Conservation (phyloP, 2,888 invertebrate genomes). For the Protophormia terraenovae region DNA sequence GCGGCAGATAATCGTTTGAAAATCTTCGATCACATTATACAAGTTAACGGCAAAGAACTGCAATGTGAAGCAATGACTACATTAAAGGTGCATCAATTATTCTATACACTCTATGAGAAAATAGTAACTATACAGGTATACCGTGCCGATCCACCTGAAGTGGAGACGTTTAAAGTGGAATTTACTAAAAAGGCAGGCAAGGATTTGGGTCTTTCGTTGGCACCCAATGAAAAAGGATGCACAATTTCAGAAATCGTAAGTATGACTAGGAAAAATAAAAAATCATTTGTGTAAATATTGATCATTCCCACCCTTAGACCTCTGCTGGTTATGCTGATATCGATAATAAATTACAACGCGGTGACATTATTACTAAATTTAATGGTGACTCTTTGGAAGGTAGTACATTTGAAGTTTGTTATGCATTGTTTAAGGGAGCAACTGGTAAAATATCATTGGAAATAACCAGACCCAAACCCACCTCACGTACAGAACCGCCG, state of each 20-base stretch:
- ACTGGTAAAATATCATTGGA: conserved; percentile 91
- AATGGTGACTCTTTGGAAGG: conserved; percentile 92
- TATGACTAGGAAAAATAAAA: no score
- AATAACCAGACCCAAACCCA: conserved; percentile 91
- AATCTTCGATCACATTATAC: conserved; percentile 96
- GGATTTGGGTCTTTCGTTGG: conserved; percentile 92
- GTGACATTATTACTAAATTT: conserved; percentile 94
- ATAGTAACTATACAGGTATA: conserved; percentile 92
- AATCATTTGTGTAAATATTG: no score
- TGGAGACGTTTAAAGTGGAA: conserved; percentile 90
- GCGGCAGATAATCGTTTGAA: conserved; percentile 94
- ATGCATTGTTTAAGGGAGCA: conserved; percentile 93
- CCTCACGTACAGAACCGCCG: conserved; percentile 77
- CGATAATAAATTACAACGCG: conserved; percentile 94
- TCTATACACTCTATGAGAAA: conserved; percentile 91
- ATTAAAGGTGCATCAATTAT: conserved; percentile 90
- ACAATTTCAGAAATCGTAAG: conserved; percentile 96
- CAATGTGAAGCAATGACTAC: conserved; percentile 91
- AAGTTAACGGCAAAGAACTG: conserved; percentile 89
- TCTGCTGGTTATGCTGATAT: conserved; percentile 93
- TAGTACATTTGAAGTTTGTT: conserved; percentile 91
- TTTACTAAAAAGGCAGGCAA: conserved; percentile 93
- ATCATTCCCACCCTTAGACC: conserved; percentile 84
- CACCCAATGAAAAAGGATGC: conserved; percentile 91
- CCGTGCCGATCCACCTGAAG: conserved; percentile 88